Percentiles rank a stretch among this genome's conserved stretches.
phyloP scores from a whole-genome alignment of 1,140 invertebrate genomes.

The Lethocerus indicus region DNA sequence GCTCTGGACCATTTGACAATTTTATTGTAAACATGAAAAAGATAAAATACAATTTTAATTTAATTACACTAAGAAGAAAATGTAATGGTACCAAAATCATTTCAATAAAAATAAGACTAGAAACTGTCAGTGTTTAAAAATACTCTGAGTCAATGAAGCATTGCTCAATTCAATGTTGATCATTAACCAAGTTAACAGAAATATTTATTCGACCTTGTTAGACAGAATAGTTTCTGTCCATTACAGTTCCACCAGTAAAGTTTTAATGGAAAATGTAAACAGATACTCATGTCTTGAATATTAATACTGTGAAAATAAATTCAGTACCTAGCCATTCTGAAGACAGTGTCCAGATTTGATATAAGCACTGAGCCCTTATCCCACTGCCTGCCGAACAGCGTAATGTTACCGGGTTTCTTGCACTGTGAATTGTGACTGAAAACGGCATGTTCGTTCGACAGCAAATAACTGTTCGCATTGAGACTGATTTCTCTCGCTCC shows the following conservation, averaged over 20 bases:
- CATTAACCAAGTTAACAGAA: too few species aligned
- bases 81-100: too few species aligned
- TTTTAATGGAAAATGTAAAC: neutral
- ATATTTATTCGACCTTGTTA: too few species aligned
- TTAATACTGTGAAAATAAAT: neutral
- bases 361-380: conserved; percentile 4
- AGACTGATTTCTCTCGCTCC: neutral
- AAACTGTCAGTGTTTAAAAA: too few species aligned
- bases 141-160: too few species aligned
- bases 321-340: conserved; percentile 12
- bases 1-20: too few species aligned
- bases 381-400: conserved; percentile 8
- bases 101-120: too few species aligned
- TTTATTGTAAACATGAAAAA: too few species aligned
- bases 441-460: neutral
- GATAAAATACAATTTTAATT: too few species aligned
- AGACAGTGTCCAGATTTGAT: neutral
- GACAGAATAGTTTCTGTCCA: too few species aligned
- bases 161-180: too few species aligned
- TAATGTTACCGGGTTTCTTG: neutral
- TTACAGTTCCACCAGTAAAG: neutral
- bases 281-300: neutral
- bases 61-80: too few species aligned
- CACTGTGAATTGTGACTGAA: neutral
- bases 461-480: neutral